Evolutionary conservation across 2,888 invertebrate species (phyloP), one percentile per base, ranked within the genome.

Genomic region (Auanema sp.): DNA sequence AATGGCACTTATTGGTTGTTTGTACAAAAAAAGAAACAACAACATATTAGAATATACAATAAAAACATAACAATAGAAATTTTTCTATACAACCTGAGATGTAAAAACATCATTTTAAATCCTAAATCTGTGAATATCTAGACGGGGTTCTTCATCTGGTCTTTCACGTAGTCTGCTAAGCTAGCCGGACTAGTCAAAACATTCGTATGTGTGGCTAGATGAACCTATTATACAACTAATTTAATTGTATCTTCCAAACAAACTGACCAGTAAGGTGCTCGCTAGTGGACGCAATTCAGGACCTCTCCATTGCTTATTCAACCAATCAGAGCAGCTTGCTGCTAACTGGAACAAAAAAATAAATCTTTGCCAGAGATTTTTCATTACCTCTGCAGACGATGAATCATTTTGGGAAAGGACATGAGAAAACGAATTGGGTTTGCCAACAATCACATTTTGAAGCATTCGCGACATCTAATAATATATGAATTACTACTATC

Each of bases 221-320:
- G 71, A 57, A 80, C 75, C 69, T 71, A 58, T 5, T 5, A 47
- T 21, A 47, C 16, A 47, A 47, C 47, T 52, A 16, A 16, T 8
- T 21, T 52, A 4, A 16, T 23, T 16, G 4, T 52, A 6, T 50
- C n/a, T 6, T 24, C 41, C 18, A 54, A n/a, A 42, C 1, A 14
- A 1, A 65, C 67, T 49, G 18, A 76, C 76, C 63, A 81, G 66
- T 44, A 76, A 62, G 42, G 75, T 72, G 21, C 80, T 79, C 21
- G 81, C 80, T 12, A 80, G 63, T 16, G 81, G 81, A 11, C 81
- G 64, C 42, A 81, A 68, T 54, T 74, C 69, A 12, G 72, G 61
- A 14, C 73, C 77, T 43, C 69, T 71, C 75, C 77, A 78, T 42
- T 75, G 57, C 4, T 68, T 65, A 40, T 66, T 65, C 33, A 76